Conservation (phyloP, 2,113 vertebrate species). For the Ochotona curzoniae region DNA sequence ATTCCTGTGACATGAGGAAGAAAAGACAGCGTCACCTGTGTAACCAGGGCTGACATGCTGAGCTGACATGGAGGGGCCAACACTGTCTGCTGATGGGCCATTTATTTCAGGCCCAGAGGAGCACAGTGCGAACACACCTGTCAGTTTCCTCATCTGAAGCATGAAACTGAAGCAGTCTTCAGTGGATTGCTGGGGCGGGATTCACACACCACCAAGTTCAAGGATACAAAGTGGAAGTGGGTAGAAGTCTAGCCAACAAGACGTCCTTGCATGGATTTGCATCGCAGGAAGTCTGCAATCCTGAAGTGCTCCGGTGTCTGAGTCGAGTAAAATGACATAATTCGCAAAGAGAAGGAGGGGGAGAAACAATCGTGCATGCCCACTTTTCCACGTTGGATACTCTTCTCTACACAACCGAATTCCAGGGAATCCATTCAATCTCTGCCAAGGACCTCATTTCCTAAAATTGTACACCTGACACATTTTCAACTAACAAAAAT, state of each 20-base stretch:
- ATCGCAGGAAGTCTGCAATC: neutral
- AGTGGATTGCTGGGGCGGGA: neutral
- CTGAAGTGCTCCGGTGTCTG: neutral
- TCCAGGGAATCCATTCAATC: neutral
- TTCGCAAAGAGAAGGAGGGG: neutral
- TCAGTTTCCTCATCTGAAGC: neutral
- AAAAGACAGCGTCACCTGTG: neutral
- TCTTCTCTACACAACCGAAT: neutral
- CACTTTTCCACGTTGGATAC: neutral
- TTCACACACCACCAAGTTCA: neutral
- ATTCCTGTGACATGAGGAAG: neutral
- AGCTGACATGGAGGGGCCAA: neutral
- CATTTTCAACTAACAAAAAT: neutral
- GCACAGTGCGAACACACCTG: neutral
- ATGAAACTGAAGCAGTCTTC: neutral
- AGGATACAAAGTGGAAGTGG: neutral
- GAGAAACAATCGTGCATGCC: neutral
- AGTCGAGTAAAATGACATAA: constrained; percentile 15
- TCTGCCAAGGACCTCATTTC: constrained; percentile 10
- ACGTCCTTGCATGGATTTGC: neutral
- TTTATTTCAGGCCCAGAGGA: constrained; percentile 56
- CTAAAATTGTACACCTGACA: constrained; percentile 13
- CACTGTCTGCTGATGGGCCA: neutral
- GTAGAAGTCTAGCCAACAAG: neutral
- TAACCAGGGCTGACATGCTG: neutral